Conservation (phyloP, 2,797 vertebrate species). For the Poecilia wingei region DNA sequence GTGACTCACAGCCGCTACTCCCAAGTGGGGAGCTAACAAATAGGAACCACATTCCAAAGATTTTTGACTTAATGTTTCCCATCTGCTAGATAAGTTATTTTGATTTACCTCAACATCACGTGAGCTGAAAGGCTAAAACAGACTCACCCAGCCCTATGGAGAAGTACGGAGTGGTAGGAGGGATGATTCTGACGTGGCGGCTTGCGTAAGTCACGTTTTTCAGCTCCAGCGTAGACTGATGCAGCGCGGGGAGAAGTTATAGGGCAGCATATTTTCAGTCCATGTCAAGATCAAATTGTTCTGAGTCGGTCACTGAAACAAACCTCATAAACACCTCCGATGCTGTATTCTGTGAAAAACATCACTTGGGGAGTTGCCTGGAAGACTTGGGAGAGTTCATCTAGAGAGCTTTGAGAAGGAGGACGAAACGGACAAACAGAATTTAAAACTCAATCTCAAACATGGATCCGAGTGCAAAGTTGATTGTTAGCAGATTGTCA, state of each 20-base stretch:
- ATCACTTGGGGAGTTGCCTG: conserved; percentile 84
- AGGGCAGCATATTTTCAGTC: not conserved
- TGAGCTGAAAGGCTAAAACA: conserved; percentile 1
- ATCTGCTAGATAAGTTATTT: not conserved
- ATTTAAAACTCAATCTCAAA: not conserved
- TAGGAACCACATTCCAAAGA: conserved; percentile 23
- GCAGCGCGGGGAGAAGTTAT: conserved; percentile 12
- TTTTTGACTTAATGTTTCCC: not conserved
- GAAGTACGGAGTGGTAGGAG: conserved; percentile 88
- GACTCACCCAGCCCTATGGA: conserved; percentile 88
- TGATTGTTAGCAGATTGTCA: not conserved
- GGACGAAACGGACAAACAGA: not conserved
- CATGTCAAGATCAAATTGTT: not conserved
- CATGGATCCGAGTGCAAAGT: not conserved
- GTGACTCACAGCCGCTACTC: not conserved
- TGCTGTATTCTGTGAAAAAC: conserved; percentile 86
- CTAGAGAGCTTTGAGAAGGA: conserved; percentile 54
- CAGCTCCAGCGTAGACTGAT: conserved; percentile 86
- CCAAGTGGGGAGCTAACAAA: not conserved
- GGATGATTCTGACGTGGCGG: conserved; percentile 87
- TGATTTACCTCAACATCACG: not conserved
- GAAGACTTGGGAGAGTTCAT: conserved; percentile 83
- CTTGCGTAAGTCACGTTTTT: conserved; percentile 87
- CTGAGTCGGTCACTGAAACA: conserved; percentile 1
- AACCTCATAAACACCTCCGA: conserved; percentile 92